Percentiles rank a stretch among this genome's conserved stretches.
Evolutionary conservation across 2,888 invertebrate species (phyloP).

Genomic region (Dryomyza anilis): DNA sequence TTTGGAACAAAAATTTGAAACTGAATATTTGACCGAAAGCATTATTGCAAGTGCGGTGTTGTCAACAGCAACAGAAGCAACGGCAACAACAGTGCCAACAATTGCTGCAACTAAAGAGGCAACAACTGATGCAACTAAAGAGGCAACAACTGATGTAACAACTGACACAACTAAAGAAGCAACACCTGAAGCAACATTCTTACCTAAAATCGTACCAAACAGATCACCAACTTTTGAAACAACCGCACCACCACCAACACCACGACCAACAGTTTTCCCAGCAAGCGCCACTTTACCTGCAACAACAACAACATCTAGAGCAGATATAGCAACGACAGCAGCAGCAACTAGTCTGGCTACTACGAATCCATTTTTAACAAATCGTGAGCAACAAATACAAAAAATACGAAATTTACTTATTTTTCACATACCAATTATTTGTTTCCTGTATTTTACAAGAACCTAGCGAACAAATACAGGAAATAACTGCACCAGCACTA

Average conservation of each 20-base stretch:
- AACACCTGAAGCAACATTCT: too few species aligned
- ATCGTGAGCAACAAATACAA: conserved; percentile 31
- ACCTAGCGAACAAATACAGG: conserved; percentile 20
- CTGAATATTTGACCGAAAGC: too few species aligned
- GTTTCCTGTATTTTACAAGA: conserved; percentile 34
- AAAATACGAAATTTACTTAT: conserved; percentile 28
- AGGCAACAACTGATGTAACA: conserved; percentile 5
- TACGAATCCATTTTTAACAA: neutral
- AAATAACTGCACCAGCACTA: neutral
- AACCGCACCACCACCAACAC: neutral
- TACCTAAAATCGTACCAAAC: too few species aligned
- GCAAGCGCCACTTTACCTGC: neutral
- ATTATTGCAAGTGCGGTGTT: too few species aligned
- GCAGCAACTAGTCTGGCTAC: neutral
- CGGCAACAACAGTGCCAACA: neutral
- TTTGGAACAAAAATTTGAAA: too few species aligned
- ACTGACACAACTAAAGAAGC: neutral
- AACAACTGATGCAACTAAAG: neutral
- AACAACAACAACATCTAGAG: neutral
- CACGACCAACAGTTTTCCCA: neutral
- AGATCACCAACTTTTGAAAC: too few species aligned
- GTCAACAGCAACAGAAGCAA: neutral
- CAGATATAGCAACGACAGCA: neutral
- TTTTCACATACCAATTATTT: conserved; percentile 34
- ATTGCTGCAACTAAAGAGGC: neutral